Base-by-base conservation (phyloP, 2,888 invertebrate species). In the Globia sparganii region DNA sequence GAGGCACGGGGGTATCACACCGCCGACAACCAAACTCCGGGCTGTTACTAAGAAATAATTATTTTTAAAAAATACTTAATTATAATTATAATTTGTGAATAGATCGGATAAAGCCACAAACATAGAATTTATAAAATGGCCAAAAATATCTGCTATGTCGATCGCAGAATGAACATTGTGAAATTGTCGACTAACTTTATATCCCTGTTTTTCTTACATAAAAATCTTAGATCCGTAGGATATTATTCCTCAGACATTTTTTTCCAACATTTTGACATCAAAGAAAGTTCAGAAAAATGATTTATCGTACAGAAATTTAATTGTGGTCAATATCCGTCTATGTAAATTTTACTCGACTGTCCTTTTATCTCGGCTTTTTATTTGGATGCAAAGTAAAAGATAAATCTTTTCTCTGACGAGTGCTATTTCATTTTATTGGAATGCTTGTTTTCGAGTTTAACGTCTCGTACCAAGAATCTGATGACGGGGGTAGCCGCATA, bases 241-340 rank as follows among this genome's bases (percentile, higher is more conserved):
- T n/a, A n/a, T 53, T n/a, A n/a, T 53, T 53, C 25, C 4, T 53
- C 53, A 25, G 25, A 53, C 4, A n/a, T 56, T n/a, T n/a, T 21
- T 58, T 28, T n/a, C 21, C 34, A 43, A 46, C 37, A 61, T 69
- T 69, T 58, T 59, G 67, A 72, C 49, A 67, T 72, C 66, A 81
- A 70, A 67, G 37, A 49, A 67, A 53, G n/a, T 53, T 46, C 28
- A 8, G 1, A 5, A 61, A 80, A 80, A 72, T 66, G 13, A 34
- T 61, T 75, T 40, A 56, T 34, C 31, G 2, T 11, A 56, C 31
- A 56, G 49, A 62, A 77, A 77, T 77, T 59, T 15, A 58, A 81
- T 81, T 74, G 56, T 58, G 46, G 28, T 56, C 53, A 59, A 61
- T 65, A 74, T 72, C 67, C 31, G 49, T 70, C 66, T 28, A 61